These are phyloP conservation scores for Galerucella nymphaeae DNA, from an alignment of 2,888 invertebrate genomes.

Conservation along the genomic window DNA sequence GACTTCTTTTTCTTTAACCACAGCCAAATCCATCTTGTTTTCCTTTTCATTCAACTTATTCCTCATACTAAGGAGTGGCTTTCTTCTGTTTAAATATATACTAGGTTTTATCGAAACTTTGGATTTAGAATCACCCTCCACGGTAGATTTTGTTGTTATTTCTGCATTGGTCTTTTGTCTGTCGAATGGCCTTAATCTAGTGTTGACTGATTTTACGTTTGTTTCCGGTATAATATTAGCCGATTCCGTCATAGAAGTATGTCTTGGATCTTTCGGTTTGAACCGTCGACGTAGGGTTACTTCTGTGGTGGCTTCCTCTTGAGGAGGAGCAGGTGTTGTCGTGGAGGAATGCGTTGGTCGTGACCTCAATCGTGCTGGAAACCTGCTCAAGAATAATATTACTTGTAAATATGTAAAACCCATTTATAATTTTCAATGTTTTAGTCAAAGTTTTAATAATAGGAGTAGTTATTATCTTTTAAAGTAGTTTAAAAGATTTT, in stretches of 20 bases:
- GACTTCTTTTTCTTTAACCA: conserved; percentile 40
- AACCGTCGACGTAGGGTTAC: conserved; percentile 59
- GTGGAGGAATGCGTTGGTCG: conserved; percentile 59
- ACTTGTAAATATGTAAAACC: no score
- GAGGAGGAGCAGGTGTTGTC: conserved; percentile 58
- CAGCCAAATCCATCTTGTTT: conserved; percentile 46
- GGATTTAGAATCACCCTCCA: conserved; percentile 37
- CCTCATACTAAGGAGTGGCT: conserved; percentile 58
- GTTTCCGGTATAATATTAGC: conserved; percentile 54
- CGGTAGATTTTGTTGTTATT: conserved; percentile 45
- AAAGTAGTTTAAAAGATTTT: background rate
- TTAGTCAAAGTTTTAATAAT: no score
- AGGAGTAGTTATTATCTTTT: no score
- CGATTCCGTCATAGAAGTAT: conserved; percentile 46
- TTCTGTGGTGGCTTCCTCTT: conserved; percentile 61
- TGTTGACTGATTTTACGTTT: conserved; percentile 55
- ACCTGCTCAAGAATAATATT: conserved; percentile 32
- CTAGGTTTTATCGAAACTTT: conserved; percentile 25
- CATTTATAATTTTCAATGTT: no score
- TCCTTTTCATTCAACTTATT: conserved; percentile 60
- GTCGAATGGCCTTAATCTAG: conserved; percentile 60
- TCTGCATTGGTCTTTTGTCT: conserved; percentile 57
- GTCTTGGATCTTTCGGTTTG: conserved; percentile 61
- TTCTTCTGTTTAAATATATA: conserved; percentile 28
- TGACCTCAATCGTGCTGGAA: conserved; percentile 65